These are phyloP conservation scores for Rugalucina vietnamica DNA, from an alignment of 2,888 invertebrate species.

Conservation along the genomic window DNA sequence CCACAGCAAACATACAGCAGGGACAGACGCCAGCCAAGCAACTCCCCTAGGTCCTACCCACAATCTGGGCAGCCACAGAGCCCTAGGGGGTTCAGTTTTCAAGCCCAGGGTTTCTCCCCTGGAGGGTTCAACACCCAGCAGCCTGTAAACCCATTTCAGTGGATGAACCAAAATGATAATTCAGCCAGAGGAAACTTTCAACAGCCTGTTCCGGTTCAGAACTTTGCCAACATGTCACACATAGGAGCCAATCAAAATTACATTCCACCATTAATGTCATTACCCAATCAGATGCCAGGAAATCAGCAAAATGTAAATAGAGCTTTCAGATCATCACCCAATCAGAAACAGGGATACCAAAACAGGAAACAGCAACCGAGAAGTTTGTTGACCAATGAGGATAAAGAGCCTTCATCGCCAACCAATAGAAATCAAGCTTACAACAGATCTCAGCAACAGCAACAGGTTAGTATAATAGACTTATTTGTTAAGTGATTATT, in stretches of 20 bases:
- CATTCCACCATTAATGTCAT: background rate
- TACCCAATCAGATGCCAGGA: background rate
- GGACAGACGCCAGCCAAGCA: constrained; percentile 23
- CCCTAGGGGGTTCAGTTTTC: background rate
- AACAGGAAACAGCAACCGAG: background rate
- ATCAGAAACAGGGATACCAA: constrained; percentile 19
- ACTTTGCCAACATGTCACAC: background rate
- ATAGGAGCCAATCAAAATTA: constrained; percentile 9
- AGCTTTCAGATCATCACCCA: constrained; percentile 26
- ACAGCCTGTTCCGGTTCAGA: background rate
- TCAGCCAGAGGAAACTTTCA: constrained; percentile 10
- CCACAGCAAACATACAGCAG: constrained; percentile 12
- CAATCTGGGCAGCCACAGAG: constrained; percentile 6
- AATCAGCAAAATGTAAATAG: constrained; percentile 24
- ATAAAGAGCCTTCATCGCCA: constrained; percentile 27
- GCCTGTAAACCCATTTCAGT: constrained; percentile 13
- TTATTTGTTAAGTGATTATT: too few relatives aligned
- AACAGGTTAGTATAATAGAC: too few relatives aligned
- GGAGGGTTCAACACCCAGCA: constrained; percentile 10
- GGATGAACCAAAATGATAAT: constrained; percentile 46
- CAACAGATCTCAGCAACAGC: constrained; percentile 5
- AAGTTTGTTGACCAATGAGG: constrained; percentile 20
- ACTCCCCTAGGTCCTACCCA: constrained; percentile 16
- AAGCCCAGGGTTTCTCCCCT: background rate
- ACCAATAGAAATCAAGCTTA: constrained; percentile 25